Evolutionary conservation across 2,797 vertebrate genomes (phyloP), one percentile per base, ranked within the genome.

Genomic region (Arctocebus calabarensis): DNA sequence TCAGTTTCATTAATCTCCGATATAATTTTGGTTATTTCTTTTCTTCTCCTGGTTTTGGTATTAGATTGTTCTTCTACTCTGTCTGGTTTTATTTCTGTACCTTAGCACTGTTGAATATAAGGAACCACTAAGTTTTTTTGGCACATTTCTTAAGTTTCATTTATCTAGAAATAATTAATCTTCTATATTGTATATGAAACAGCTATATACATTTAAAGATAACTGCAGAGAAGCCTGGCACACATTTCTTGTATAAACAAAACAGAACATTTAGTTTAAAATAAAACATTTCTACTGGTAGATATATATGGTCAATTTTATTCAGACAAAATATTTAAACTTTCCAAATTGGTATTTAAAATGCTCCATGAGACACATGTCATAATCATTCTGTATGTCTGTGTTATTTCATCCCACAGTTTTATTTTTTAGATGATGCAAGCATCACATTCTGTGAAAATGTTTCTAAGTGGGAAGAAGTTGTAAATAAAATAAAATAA

Each of bases 161-260:
- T 84, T 89, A 27, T 88, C 93, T 84, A 68, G 29, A 92, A 84
- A 87, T 83, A 91, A 71, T 68, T 48, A 78, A 87, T 84, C 66
- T 84, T 77, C 29, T 59, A 74, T 22, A 55, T 43, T 27, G 87
- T 37, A 62, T 66, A 84, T 3, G 82, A 70, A 92, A 81, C 74
- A 82, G 48, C 13, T 20, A 52, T 32, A 77, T 64, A 3, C 43
- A 64, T 66, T 71, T 90, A 78, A 94, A 70, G 81, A 61, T 84
- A 91, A 62, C 20, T 81, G 14, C 32, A 91, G 2, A 48, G 61
- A 94, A 93, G 34, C 0, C 55, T 16, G 87, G 43, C 25, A 89
- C 1, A 7, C 37, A 59, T 34, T 83, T 77, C 34, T 93, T 87
- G 59, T 37, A 40, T 27, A 52, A 70, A 74, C 20, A 79, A 94